A percentile compares a stretch with the other conserved stretches of the same genome.
phyloP scores from a whole-genome alignment of 2,113 vertebrate species.

The Eupsittula cactorum region DNA sequence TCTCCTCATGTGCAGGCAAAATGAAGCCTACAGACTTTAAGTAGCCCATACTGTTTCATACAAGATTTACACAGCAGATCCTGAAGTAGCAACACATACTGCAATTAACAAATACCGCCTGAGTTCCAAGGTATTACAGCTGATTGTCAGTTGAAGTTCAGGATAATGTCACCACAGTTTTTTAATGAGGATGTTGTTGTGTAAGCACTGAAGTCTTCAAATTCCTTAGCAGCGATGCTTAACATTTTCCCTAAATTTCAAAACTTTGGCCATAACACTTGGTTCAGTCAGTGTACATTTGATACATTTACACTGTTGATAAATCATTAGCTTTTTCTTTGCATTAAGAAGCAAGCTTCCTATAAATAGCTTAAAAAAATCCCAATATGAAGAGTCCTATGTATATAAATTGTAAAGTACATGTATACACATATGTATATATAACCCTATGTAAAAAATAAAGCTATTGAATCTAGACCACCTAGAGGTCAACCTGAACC shows the following conservation, averaged over 20 bases:
- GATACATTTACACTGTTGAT: not conserved
- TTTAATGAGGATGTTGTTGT: not conserved
- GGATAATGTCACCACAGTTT: not conserved
- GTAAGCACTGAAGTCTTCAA: not conserved
- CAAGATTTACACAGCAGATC: not conserved
- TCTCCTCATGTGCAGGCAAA: not conserved
- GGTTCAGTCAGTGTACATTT: not conserved
- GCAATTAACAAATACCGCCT: not conserved
- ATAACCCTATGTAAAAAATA: not conserved
- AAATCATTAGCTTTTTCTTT: not conserved
- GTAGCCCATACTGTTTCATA: not conserved
- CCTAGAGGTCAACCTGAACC: not conserved
- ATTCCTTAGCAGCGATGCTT: not conserved
- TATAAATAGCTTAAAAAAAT: not conserved
- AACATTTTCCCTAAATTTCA: too few relatives aligned
- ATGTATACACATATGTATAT: fast-evolving
- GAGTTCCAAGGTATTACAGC: not conserved
- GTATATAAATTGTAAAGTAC: not conserved
- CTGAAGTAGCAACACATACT: not conserved
- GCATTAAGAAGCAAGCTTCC: not conserved
- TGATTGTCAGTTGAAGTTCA: not conserved
- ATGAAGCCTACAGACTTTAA: not conserved
- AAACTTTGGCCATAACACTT: not conserved
- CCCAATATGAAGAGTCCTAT: not conserved
- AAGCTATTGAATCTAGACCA: not conserved